Conservation (phyloP, 2,888 invertebrate species). For the Adelognathus sp. region DNA sequence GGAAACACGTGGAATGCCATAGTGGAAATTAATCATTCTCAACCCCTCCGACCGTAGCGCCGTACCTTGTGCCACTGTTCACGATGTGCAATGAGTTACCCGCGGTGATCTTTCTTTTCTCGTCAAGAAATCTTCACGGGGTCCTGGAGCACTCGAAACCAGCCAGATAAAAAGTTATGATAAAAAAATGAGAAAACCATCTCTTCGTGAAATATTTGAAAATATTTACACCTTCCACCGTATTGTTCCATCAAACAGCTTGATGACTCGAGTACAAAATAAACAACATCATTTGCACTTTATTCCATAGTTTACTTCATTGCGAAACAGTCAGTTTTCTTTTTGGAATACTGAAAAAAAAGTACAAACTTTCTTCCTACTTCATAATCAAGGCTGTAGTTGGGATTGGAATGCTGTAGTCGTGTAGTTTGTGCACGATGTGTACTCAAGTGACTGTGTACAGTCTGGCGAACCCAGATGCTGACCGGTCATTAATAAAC, state of each 20-base stretch:
- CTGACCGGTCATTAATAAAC: slow-evolving; percentile 81
- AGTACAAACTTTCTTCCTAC: no score
- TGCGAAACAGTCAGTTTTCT: background rate
- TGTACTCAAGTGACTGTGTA: no score
- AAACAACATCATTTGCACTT: no score
- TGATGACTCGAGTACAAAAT: no score
- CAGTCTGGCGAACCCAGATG: slow-evolving; percentile 59
- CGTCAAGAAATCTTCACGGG: slow-evolving; percentile 1
- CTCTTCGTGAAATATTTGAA: no score
- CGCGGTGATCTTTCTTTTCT: background rate
- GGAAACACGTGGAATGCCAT: slow-evolving; percentile 57
- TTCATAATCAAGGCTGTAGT: slow-evolving; percentile 12
- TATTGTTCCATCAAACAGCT: no score
- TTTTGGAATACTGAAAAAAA: background rate
- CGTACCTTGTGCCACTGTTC: slow-evolving; percentile 17
- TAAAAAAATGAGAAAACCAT: no score
- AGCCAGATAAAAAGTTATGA: no score
- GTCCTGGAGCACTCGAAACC: background rate
- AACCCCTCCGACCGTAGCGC: slow-evolving; percentile 32
- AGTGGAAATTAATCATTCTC: slow-evolving; percentile 58
- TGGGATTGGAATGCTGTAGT: background rate
- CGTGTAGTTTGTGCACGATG: background rate
- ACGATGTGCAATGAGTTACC: slow-evolving; percentile 49
- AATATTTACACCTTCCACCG: no score
- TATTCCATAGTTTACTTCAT: no score